phyloP scores from a whole-genome alignment of 2,797 vertebrate species.

The Garrulus glandarius region DNA sequence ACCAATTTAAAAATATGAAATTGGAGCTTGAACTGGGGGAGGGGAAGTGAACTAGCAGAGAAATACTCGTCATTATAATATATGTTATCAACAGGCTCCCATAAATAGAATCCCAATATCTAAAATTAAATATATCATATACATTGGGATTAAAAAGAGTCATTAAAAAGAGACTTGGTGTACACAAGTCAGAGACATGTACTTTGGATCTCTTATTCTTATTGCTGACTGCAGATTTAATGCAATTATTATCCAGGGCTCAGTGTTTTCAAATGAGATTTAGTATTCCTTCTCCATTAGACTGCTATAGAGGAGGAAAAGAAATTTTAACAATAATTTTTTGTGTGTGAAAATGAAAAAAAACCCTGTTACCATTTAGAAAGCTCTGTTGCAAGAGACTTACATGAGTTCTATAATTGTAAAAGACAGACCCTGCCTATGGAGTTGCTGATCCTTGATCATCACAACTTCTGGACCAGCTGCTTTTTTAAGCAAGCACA shows the following conservation, averaged over 20 bases:
- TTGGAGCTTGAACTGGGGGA: neutral
- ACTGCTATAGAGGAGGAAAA: neutral
- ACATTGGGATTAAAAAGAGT: neutral
- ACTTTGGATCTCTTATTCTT: neutral
- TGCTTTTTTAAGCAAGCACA: neutral
- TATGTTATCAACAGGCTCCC: neutral
- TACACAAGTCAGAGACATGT: neutral
- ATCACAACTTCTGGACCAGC: neutral
- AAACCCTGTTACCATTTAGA: neutral
- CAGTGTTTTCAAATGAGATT: neutral
- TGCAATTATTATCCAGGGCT: neutral
- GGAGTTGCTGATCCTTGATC: neutral
- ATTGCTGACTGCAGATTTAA: neutral
- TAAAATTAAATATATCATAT: neutral
- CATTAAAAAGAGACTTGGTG: neutral
- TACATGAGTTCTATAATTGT: neutral
- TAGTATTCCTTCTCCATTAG: neutral
- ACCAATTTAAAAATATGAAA: neutral
- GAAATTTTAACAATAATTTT: neutral
- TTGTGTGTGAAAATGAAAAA: neutral
- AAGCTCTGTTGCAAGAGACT: neutral
- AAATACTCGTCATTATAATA: neutral
- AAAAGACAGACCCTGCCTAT: neutral
- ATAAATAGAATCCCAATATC: neutral
- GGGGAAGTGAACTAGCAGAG: neutral